These are phyloP conservation scores for Xestia ashworthii DNA, from an alignment of 2,888 invertebrate genomes.

Conservation along the genomic window DNA sequence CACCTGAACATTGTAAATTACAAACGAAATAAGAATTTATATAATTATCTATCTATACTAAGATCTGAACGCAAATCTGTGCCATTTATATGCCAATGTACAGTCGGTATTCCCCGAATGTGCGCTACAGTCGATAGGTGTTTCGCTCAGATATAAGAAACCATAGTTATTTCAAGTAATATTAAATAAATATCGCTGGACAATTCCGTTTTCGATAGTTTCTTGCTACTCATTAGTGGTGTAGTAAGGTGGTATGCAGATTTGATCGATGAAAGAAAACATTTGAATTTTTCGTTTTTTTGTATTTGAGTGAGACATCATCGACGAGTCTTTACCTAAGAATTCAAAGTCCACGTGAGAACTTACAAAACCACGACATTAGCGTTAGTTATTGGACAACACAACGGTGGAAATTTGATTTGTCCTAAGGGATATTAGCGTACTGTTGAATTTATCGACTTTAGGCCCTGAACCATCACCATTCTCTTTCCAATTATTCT, in stretches of 20 bases:
- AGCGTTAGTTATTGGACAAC: conserved; percentile 54
- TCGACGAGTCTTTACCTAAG: conserved; percentile 46
- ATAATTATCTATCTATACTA: conserved; percentile 18
- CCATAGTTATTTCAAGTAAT: background rate
- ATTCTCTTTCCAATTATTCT: no score
- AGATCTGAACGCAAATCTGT: conserved; percentile 44
- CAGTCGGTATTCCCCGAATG: conserved; percentile 16
- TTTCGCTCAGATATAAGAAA: conserved; percentile 35
- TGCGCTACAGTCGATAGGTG: conserved; percentile 46
- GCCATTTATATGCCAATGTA: conserved; percentile 58
- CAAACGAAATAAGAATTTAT: conserved; percentile 13
- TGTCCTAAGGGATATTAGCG: background rate
- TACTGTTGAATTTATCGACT: background rate
- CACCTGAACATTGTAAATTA: conserved; percentile 25
- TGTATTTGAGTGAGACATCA: conserved; percentile 39
- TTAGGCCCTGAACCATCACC: background rate
- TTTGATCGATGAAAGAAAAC: no score
- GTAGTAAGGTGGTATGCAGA: no score
- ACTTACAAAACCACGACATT: conserved; percentile 54
- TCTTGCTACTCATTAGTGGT: no score
- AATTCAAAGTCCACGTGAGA: conserved; percentile 19
- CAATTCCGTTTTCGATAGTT: no score
- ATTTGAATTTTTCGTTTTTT: background rate
- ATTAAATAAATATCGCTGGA: no score
- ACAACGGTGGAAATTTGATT: background rate